Conservation (phyloP, 2,888 invertebrate genomes). For the Ethmia dodecea region DNA sequence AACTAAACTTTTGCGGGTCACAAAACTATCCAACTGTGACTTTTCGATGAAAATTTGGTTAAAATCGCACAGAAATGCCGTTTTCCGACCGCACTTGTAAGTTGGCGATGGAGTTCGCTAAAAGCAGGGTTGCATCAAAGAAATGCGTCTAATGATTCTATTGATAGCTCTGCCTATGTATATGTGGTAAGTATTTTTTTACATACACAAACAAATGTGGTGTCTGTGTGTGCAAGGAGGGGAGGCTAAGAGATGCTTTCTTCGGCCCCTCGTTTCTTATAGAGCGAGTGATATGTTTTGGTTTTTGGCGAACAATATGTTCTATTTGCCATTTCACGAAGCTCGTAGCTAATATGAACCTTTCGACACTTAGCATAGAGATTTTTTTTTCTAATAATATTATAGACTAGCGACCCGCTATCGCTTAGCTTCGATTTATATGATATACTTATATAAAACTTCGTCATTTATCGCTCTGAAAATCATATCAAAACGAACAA, state of each 20-base stretch:
- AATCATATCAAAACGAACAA: too few relatives aligned
- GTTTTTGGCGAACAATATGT: too few relatives aligned
- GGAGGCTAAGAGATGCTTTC: conserved; percentile 73
- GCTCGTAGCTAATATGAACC: too few relatives aligned
- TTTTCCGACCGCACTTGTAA: conserved; percentile 23
- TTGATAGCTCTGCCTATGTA: conserved; percentile 64
- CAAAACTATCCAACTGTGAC: neutral
- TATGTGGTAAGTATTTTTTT: conserved; percentile 60
- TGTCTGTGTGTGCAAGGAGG: conserved; percentile 59
- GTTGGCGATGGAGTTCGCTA: conserved; percentile 46
- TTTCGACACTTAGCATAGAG: too few relatives aligned
- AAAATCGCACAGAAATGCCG: conserved; percentile 10
- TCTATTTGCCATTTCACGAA: too few relatives aligned
- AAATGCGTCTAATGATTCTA: conserved; percentile 75
- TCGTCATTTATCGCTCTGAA: too few relatives aligned
- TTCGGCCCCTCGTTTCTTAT: conserved; percentile 68
- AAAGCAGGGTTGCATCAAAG: conserved; percentile 71
- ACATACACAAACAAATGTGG: conserved; percentile 40
- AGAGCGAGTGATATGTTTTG: conserved; percentile 34
- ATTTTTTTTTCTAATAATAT: too few relatives aligned
- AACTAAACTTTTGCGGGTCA: conserved; percentile 23
- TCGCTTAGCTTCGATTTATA: too few relatives aligned
- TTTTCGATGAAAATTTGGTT: neutral
- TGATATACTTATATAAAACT: too few relatives aligned
- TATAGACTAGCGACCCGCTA: too few relatives aligned